phyloP scores from a whole-genome alignment of 1,140 invertebrate genomes.

The Cyphomyrmex costatus region DNA sequence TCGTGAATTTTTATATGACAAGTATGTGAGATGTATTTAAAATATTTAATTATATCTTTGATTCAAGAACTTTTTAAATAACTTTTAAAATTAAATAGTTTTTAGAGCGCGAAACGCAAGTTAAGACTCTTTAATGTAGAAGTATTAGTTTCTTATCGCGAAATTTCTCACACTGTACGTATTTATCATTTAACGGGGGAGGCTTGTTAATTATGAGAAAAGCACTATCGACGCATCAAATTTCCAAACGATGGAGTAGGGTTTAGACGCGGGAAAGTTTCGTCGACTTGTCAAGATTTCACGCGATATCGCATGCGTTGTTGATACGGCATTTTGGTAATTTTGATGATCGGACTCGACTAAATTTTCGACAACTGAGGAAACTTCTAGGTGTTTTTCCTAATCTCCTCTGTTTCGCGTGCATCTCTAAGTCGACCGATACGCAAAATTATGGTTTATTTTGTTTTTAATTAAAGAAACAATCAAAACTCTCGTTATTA shows the following conservation, averaged over 20 bases:
- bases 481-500: conserved; percentile 71
- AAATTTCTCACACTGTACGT: conserved; percentile 24
- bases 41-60: conserved; percentile 7
- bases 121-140: conserved; percentile 26
- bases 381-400: conserved; percentile 15
- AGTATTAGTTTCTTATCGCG: conserved; percentile 31
- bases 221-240: background rate
- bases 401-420: background rate
- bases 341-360: conserved; percentile 29
- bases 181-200: conserved; percentile 33
- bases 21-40: background rate
- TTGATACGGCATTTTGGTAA: background rate
- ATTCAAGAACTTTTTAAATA: background rate
- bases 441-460: background rate
- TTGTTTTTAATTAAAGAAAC: conserved; percentile 6
- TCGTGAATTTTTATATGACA: background rate
- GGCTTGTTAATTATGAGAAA: conserved; percentile 48
- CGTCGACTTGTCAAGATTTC: conserved; percentile 57
- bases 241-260: background rate
- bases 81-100: too few species aligned
- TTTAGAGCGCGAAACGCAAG: background rate
- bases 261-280: conserved; percentile 44
- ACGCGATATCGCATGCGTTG: conserved; percentile 18
- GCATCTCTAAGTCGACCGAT: background rate
- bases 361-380: conserved; percentile 13